A percentile compares a stretch with the other conserved stretches of the same genome.
phyloP scores from a whole-genome alignment of 1,140 invertebrate genomes.

The Holcopasites calliopsidis region DNA sequence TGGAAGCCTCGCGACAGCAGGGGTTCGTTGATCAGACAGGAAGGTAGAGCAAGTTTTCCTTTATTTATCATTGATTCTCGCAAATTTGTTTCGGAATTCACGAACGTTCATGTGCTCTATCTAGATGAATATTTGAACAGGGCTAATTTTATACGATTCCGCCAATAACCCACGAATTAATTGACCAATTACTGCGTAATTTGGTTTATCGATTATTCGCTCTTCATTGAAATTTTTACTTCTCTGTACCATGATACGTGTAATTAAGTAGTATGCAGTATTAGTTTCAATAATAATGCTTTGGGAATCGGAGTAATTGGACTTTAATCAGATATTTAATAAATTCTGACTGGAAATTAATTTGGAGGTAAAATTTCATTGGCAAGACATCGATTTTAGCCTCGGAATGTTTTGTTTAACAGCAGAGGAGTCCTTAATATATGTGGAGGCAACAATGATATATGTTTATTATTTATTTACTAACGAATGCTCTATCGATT shows the following conservation, averaged over 20 bases:
- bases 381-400: too few species aligned
- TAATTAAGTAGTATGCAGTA: not conserved
- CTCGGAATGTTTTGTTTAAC: too few species aligned
- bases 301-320: not conserved
- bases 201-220: not conserved
- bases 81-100: not conserved
- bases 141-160: not conserved
- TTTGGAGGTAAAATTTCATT: too few species aligned
- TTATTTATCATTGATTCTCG: not conserved
- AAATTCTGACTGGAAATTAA: too few species aligned
- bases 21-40: too few species aligned
- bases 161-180: not conserved
- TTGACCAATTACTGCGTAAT: conserved; percentile 1
- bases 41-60: not conserved
- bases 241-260: not conserved
- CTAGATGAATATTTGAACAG: not conserved
- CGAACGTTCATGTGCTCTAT: not conserved
- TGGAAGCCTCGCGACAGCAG: too few species aligned
- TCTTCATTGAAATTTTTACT: not conserved
- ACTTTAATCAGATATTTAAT: not conserved
- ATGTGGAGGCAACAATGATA: not conserved
- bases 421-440: too few species aligned
- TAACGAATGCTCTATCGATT: not conserved
- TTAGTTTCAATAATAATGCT: not conserved
- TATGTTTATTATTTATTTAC: not conserved